Evolutionary conservation across 92 coral and sea anemone genomes (phyloP), one percentile per base, ranked within the genome.

Genomic region (Porites lobata): DNA sequence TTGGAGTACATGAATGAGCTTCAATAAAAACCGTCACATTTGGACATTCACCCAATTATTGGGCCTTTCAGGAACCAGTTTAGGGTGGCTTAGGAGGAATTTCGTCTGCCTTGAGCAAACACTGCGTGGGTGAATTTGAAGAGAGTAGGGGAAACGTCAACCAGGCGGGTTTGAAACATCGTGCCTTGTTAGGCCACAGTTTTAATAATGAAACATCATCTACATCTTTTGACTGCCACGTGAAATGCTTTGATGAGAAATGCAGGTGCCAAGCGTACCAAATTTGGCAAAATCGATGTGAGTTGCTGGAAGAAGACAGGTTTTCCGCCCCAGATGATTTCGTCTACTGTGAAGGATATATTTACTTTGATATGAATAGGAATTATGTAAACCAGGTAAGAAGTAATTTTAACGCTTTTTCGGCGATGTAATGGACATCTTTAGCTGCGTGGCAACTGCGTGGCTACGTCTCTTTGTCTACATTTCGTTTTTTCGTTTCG

Each of bases 201-300:
- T 72, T 71, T 65, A 57, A 51, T 17, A 83, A 59, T 54, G 22
- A 71, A n/a, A 14, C 80, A 0, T 32, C 72, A 58, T 8, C 43
- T 19, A 72, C 21, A 70, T 18, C 4, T n/a, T 38, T 57, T 19
- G 80, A 83, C 53, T 72, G 87, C 43, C 87, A 83, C 70, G 59
- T 54, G 8, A 14, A 83, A 52, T 83, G 87, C 64, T 72, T 83
- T 14, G 77, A 83, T 22, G 80, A 83, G 72, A 24, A 13, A 6
- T 83, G 87, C 56, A 32, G 80, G 87, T 83, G 87, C 57, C 11
- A 21, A 77, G 75, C 87, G 57, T 83, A 71, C 67, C 87, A 83
- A 76, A 57, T 59, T 6, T 7, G 17, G 24, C 52, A 65, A 18
- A 24, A 38, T 22, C 26, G 11, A 11, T 72, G 79, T 18, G 87